Evolutionary conservation across 53 echinoderm and acorn worm species (phyloP).

Genomic region (Glandiceps talaboti): DNA sequence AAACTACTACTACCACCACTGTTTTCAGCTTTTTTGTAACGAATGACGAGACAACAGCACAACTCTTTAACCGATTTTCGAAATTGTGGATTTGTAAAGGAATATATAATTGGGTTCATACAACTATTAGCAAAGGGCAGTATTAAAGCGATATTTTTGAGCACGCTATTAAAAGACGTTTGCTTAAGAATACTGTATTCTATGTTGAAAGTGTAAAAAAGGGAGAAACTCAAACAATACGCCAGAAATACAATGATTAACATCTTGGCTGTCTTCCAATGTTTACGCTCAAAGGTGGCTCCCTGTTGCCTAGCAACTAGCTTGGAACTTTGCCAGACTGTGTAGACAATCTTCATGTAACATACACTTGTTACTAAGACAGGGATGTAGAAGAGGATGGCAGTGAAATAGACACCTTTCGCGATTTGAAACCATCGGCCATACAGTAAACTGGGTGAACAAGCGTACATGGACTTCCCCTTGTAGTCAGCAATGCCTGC

Average conservation of each 20-base stretch:
- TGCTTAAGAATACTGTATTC: too few species aligned
- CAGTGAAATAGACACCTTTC: slow-evolving; percentile 70
- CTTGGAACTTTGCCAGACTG: slow-evolving; percentile 27
- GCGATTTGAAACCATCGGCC: slow-evolving; percentile 43
- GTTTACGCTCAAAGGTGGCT: too few species aligned
- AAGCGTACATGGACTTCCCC: slow-evolving; percentile 73
- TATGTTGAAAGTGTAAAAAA: not conserved
- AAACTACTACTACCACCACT: too few species aligned
- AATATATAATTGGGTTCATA: slow-evolving; percentile 77
- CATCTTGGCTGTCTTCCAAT: not conserved
- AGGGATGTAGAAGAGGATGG: slow-evolving; percentile 64
- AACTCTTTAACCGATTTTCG: slow-evolving; percentile 39
- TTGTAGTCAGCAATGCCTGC: too few species aligned
- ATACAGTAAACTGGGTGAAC: slow-evolving; percentile 23
- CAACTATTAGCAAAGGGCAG: slow-evolving; percentile 61
- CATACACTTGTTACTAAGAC: slow-evolving; percentile 40
- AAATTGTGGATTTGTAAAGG: slow-evolving; percentile 42
- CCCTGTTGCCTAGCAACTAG: too few species aligned
- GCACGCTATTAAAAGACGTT: too few species aligned
- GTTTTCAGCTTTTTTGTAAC: too few species aligned
- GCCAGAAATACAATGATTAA: not conserved
- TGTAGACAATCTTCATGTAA: slow-evolving; percentile 43
- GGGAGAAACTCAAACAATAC: not conserved
- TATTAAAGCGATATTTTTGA: too few species aligned
- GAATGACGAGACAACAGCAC: too few species aligned